Evolutionary conservation across 1,140 invertebrate genomes (phyloP), one percentile per base, ranked within the genome.

Genomic region (Sycophaga agraensis): DNA sequence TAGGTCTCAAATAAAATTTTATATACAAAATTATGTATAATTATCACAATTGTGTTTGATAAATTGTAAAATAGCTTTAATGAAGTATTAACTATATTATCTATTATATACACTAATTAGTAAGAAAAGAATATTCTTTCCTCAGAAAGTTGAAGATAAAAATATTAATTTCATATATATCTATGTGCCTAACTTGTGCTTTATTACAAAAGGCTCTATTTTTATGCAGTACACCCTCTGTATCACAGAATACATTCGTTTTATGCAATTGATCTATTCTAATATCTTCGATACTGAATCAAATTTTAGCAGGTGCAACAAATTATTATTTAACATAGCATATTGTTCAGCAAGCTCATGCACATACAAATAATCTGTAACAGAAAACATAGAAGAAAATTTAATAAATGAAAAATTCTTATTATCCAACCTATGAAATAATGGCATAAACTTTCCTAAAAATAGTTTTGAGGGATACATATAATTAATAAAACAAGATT

Each of bases 1-100:
- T 19, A 12, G 5, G 17, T 51, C 14, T 22, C 19, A 51, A 51
- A 21, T n/a, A 17, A 31, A 31, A 45, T 57, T 31, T 35, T 49
- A 58, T 28, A 39, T 49, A 58, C 22, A 48, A 39, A 28, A 39
- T 37, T 59, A 42, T 19, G n/a, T 39, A 40, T 14, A 48, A 59
- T 11, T 53, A 53, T 60, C 50, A 60, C 39, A 60, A 60, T 60
- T 35, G 12, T 35, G 49, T 42, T 22, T 19, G 17, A 39, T 50
- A 8, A 50, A 0, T 34, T 34, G 2, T n/a, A 43, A 42, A 60
- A 53, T 43, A 53, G 22, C 17, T 53, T 40, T n/a, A n/a, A 24
- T 21, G 6, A 24, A 24, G 22, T 35, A 54, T 21, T 54, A 21
- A 60, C 19, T 46, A 45, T 31, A 53, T 53, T 14, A 9, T 22